Base-by-base conservation (phyloP, 2,797 vertebrate genomes). In the Sebastes matsubarae region DNA sequence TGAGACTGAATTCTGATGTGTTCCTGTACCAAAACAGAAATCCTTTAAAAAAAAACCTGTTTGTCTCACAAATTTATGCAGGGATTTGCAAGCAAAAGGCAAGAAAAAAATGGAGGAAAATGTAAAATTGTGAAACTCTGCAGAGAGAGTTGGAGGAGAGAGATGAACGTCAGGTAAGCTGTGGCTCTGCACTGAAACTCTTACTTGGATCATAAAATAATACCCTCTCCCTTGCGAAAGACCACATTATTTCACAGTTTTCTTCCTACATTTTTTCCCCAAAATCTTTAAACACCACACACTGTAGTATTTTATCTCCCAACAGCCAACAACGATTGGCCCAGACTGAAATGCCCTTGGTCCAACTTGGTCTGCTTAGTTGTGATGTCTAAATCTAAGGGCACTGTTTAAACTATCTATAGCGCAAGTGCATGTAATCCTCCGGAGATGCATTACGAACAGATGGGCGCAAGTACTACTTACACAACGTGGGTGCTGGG, bases 141-240 rank as follows among this genome's bases (percentile, higher is more conserved):
- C 61, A 70, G 64, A 58, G 22, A 68, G 38, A 85, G 59, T 4
- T 61, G 65, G 68, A 27, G 3, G 7, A 58, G 68, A 34, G 38
- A 60, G 60, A 64, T 72, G 30, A 84, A 69, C 27, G 29, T 57
- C 52, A 61, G 60, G 46, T 65, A 50, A 69, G 22, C 18, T 38
- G 42, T 73, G 55, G 58, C 38, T 54, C 78, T 52, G 74, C 63
- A 71, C 6, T 46, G 18, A 63, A 58, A 64, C 57, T 11, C n/a
- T 30, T 16, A 72, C 38, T 59, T 29, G 27, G 20, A 58, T 69
- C 20, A 30, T 75, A 59, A 83, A 75, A 86, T 64, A 68, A 81
- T 42, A 60, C 24, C 67, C 24, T 22, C 16, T 77, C 29, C 58
- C n/a, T 3, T 29, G n/a, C 9, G 2, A 70, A 79, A 68, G 4